These are phyloP conservation scores for Meloe dianella DNA, from an alignment of 2,888 invertebrate genomes.

Conservation along the genomic window DNA sequence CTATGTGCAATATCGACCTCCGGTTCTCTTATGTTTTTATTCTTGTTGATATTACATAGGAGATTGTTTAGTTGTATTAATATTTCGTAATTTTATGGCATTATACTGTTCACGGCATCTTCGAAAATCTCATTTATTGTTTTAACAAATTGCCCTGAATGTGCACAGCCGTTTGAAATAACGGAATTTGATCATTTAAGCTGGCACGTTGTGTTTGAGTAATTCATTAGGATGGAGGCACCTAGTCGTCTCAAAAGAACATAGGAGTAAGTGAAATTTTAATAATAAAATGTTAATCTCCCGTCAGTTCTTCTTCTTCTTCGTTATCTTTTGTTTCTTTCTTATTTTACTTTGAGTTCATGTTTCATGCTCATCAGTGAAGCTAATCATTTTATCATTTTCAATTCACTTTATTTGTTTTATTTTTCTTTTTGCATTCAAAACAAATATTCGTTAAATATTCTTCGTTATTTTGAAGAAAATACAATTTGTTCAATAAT, in stretches of 20 bases:
- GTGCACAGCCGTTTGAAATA: neutral
- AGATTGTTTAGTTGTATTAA: neutral
- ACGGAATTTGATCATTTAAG: slow-evolving; percentile 8
- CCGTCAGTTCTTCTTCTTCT: neutral
- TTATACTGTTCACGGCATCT: neutral
- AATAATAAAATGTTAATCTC: neutral
- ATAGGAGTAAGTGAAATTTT: neutral
- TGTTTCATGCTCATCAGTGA: too few relatives aligned
- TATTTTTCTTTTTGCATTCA: too few relatives aligned
- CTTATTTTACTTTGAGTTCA: too few relatives aligned
- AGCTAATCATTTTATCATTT: neutral
- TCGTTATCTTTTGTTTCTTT: neutral
- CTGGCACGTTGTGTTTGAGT: slow-evolving; percentile 2
- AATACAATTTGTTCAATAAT: neutral
- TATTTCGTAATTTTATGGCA: neutral
- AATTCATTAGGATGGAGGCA: neutral
- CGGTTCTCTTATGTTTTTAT: neutral
- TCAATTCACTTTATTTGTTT: too few relatives aligned
- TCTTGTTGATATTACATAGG: neutral
- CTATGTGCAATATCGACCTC: neutral
- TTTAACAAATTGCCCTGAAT: slow-evolving; percentile 6
- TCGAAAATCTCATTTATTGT: slow-evolving; percentile 3
- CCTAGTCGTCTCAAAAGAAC: neutral
- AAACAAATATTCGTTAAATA: too few relatives aligned
- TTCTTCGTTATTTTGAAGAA: too few relatives aligned